A percentile compares a stretch with the other conserved stretches of the same genome.
Evolutionary conservation across 2,797 vertebrate genomes (phyloP).

Genomic region (Aphelocoma californica): DNA sequence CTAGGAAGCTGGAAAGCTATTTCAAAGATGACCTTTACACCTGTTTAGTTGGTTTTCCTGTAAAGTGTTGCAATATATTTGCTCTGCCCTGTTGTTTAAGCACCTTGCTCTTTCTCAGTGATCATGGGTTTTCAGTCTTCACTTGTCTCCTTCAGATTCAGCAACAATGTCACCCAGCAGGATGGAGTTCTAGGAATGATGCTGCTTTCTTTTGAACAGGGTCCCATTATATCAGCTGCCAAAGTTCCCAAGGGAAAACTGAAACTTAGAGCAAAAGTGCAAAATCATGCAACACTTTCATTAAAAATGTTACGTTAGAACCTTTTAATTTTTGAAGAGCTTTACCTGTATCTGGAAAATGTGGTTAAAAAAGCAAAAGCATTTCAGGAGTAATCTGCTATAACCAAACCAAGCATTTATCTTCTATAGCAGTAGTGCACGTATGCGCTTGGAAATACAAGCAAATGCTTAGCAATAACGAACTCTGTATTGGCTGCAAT

Average conservation of each 20-base stretch:
- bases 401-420: constrained; percentile 11
- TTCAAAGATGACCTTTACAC: not conserved
- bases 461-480: not conserved
- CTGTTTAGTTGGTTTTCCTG: not conserved
- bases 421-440: not conserved
- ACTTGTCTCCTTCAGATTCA: not conserved
- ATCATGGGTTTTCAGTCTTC: not conserved
- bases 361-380: not conserved
- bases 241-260: not conserved
- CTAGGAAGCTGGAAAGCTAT: not conserved
- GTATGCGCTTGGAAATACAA: not conserved
- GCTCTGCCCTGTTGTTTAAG: not conserved
- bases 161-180: rapidly evolving
- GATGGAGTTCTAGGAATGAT: not conserved
- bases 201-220: not conserved
- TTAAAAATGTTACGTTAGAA: not conserved
- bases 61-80: not conserved
- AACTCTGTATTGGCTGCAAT: not conserved
- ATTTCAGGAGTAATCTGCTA: constrained; percentile 32
- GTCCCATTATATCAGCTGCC: not conserved
- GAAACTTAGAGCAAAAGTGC: not conserved
- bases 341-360: constrained; percentile 23
- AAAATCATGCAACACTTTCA: not conserved
- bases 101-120: not conserved
- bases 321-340: not conserved